These are phyloP conservation scores for Cosmia trapezina DNA, from an alignment of 2,888 invertebrate genomes.

Conservation along the genomic window DNA sequence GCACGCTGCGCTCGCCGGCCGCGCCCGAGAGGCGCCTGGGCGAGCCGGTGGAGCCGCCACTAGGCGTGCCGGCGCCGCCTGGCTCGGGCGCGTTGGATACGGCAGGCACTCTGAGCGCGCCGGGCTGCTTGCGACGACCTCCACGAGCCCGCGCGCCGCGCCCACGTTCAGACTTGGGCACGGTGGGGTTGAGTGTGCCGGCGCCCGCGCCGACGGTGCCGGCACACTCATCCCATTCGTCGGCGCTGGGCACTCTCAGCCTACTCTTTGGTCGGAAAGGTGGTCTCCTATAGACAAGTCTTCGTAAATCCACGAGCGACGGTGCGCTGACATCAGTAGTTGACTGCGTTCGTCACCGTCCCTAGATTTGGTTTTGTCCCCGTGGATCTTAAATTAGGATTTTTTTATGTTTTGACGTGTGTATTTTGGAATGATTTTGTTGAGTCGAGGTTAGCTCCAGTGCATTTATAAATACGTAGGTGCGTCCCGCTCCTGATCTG, in stretches of 20 bases:
- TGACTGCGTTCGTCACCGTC: slow-evolving; percentile 27
- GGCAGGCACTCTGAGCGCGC: slow-evolving; percentile 74
- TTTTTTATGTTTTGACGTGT: slow-evolving; percentile 82
- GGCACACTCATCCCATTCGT: slow-evolving; percentile 68
- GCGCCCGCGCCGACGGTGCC: slow-evolving; percentile 80
- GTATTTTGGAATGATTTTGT: slow-evolving; percentile 76
- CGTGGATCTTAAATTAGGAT: slow-evolving; percentile 64
- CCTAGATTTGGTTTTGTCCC: slow-evolving; percentile 62
- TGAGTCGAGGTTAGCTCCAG: slow-evolving; percentile 73
- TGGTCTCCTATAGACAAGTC: slow-evolving; percentile 91
- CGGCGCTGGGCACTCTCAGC: slow-evolving; percentile 94
- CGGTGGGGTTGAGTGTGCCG: slow-evolving; percentile 89
- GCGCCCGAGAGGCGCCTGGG: slow-evolving; percentile 85
- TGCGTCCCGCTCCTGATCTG: slow-evolving; percentile 24
- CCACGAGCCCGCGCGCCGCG: slow-evolving; percentile 84
- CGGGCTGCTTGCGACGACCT: slow-evolving; percentile 84
- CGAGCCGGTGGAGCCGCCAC: slow-evolving; percentile 75
- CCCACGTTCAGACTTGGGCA: slow-evolving; percentile 77
- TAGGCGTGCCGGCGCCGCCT: slow-evolving; percentile 91
- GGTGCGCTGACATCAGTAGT: slow-evolving; percentile 6
- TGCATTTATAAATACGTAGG: slow-evolving; percentile 82
- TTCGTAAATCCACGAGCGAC: slow-evolving; percentile 21
- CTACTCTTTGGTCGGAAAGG: slow-evolving; percentile 96
- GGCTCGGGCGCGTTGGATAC: slow-evolving; percentile 90
- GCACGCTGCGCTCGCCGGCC: slow-evolving; percentile 84